Conservation (phyloP, 1,140 invertebrate species). For the Microvelia longipes region DNA sequence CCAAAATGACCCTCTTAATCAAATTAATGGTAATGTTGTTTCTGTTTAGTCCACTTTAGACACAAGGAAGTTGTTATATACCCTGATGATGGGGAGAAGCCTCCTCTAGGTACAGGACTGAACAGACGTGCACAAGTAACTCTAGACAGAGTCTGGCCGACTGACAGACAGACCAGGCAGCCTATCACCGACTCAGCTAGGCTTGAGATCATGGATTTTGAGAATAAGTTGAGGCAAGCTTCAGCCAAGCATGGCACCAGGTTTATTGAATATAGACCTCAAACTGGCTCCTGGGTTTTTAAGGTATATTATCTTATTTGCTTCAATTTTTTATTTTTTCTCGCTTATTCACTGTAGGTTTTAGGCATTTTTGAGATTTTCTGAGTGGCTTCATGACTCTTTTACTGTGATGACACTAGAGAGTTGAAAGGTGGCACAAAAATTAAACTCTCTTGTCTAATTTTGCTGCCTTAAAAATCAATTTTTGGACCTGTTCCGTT, state of each 20-base stretch:
- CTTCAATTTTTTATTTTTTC: background rate
- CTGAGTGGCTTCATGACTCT: no score
- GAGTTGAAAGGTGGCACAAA: no score
- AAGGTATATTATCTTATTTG: conserved; percentile 36
- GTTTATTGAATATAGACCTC: conserved; percentile 87
- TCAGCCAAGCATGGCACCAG: conserved; percentile 72
- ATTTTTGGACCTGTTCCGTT: no score
- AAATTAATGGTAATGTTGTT: background rate
- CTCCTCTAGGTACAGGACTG: conserved; percentile 66
- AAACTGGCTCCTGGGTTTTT: conserved; percentile 91
- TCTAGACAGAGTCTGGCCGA: conserved; percentile 85
- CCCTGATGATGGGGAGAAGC: conserved; percentile 46
- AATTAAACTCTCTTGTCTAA: no score
- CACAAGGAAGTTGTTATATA: conserved; percentile 52
- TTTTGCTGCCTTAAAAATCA: no score
- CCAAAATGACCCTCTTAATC: no score
- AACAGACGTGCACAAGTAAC: conserved; percentile 87
- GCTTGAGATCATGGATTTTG: conserved; percentile 68
- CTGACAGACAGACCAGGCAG: conserved; percentile 64
- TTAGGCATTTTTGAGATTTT: no score
- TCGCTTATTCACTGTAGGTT: background rate
- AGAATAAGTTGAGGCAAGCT: conserved; percentile 65
- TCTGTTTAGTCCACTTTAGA: conserved; percentile 45
- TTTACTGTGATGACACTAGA: no score
- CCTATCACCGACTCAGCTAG: conserved; percentile 67